phyloP scores from a whole-genome alignment of 2,888 invertebrate species.

The Cheilosia soror region DNA sequence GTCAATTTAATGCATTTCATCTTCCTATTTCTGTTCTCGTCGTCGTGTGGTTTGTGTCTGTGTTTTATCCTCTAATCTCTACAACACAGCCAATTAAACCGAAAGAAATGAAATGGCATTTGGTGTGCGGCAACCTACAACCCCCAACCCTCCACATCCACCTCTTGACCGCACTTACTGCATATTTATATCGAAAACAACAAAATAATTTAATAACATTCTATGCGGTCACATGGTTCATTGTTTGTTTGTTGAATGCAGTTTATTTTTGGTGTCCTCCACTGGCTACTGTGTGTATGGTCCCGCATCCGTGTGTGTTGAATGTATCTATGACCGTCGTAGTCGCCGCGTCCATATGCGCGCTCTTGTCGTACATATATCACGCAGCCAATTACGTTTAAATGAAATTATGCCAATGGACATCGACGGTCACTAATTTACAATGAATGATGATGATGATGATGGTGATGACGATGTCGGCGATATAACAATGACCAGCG shows the following conservation, averaged over 20 bases:
- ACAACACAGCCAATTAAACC: slow-evolving; percentile 59
- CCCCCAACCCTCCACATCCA: neutral
- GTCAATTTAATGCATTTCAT: slow-evolving; percentile 61
- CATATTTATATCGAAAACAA: slow-evolving; percentile 55
- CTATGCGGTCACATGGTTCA: slow-evolving; percentile 70
- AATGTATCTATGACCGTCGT: too few relatives aligned
- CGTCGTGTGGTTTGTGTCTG: slow-evolving; percentile 18
- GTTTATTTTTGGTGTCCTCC: slow-evolving; percentile 57
- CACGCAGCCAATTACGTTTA: slow-evolving; percentile 69
- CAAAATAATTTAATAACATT: slow-evolving; percentile 70
- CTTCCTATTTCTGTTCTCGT: slow-evolving; percentile 6
- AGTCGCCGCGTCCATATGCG: slow-evolving; percentile 10
- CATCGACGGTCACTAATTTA: slow-evolving; percentile 75
- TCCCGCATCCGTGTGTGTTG: slow-evolving; percentile 50
- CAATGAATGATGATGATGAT: slow-evolving; percentile 60
- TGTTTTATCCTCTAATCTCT: slow-evolving; percentile 40
- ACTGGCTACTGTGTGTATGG: neutral
- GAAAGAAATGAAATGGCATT: slow-evolving; percentile 33
- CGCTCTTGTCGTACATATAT: slow-evolving; percentile 54
- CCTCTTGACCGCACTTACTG: neutral
- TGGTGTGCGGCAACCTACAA: neutral
- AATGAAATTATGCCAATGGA: slow-evolving; percentile 74
- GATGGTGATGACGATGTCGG: slow-evolving; percentile 30
- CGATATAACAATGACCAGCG: slow-evolving; percentile 65
- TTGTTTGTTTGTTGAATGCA: slow-evolving; percentile 67